Percentiles rank a stretch among this genome's conserved stretches.
Conservation (phyloP, 2,797 vertebrate genomes). For the Lates japonicus region DNA sequence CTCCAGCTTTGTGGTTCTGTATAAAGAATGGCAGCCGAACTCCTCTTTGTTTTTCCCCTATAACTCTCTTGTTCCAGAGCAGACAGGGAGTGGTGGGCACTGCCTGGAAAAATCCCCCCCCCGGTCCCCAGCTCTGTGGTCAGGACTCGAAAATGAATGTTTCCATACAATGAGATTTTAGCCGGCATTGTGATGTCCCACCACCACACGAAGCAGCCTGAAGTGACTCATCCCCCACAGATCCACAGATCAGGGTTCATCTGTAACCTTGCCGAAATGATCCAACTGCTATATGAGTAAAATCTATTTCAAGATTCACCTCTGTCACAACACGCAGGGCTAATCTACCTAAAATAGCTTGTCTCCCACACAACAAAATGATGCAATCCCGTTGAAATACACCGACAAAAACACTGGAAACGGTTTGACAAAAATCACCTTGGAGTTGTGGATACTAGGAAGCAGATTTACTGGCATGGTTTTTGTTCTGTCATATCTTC, state of each 20-base stretch:
- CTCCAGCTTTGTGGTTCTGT: slow-evolving; percentile 74
- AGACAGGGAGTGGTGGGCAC: slow-evolving; percentile 64
- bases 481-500: slow-evolving; percentile 32
- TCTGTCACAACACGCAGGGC: neutral
- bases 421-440: slow-evolving; percentile 7
- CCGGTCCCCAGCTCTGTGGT: slow-evolving; percentile 48
- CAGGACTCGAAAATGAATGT: slow-evolving; percentile 57
- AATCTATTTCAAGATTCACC: slow-evolving; percentile 29
- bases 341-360: slow-evolving; percentile 21
- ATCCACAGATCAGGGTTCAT: slow-evolving; percentile 31
- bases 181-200: slow-evolving; percentile 31
- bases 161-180: slow-evolving; percentile 57
- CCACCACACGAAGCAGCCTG: slow-evolving; percentile 9
- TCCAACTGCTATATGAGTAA: slow-evolving; percentile 19
- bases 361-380: slow-evolving; percentile 3
- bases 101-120: slow-evolving; percentile 68
- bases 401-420: slow-evolving; percentile 23
- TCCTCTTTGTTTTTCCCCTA: slow-evolving; percentile 67
- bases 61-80: slow-evolving; percentile 65
- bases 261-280: neutral
- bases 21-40: slow-evolving; percentile 68
- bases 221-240: slow-evolving; percentile 2
- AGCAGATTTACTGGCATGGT: slow-evolving; percentile 24
- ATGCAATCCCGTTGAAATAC: neutral
- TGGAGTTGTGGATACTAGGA: neutral